Base-by-base conservation (phyloP, 2,113 vertebrate species). In the Steatornis caripensis region DNA sequence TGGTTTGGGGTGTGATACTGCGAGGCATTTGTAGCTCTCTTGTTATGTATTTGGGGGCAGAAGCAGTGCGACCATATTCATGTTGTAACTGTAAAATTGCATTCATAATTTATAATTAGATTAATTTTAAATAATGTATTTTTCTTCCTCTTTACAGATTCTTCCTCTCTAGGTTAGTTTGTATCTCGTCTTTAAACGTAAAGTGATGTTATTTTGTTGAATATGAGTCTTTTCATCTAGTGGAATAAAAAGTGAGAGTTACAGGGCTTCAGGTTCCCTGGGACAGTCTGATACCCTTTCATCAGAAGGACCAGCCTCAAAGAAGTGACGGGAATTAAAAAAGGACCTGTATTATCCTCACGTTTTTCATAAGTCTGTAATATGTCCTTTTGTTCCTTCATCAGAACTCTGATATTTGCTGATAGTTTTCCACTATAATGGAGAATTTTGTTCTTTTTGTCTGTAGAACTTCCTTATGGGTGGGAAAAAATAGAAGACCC, bases 401-500 rank as follows among this genome's bases (percentile, higher is more conserved):
- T 43, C 26, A 84, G 60, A 87, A 62, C 36, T 74, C 48, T 64
- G 85, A 5, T 65, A 23, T 29, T 87, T 84, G 68, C 46, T 3
- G 39, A 7, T 46, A 54, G 11, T 60, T 95, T 86, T 65, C 64
- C 48, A 26, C 11, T 81, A 43, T 46, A 68, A 49, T 87, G 61
- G 71, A 68, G 36, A 92, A 78, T 75, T 89, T 87, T 64, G 77
- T 74, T 93, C 51, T 89, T 65, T 97, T 95, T 95, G 46, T 78
- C 97, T 97, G 37, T 93, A 99, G 99, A 99, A 97, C 99, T 99
- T 98, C 99, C 99, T 41, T 99, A 99, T 48, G 99, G 99, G 84
- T 99, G 99, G 99, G 99, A 99, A 97, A 99, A 99, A 98, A 99
- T 99, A 82, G 99, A 99, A 89, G 99, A 99, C 91, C 99, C 99